Evolutionary conservation across 2,888 invertebrate species (phyloP).

Genomic region (Empis stercorea): DNA sequence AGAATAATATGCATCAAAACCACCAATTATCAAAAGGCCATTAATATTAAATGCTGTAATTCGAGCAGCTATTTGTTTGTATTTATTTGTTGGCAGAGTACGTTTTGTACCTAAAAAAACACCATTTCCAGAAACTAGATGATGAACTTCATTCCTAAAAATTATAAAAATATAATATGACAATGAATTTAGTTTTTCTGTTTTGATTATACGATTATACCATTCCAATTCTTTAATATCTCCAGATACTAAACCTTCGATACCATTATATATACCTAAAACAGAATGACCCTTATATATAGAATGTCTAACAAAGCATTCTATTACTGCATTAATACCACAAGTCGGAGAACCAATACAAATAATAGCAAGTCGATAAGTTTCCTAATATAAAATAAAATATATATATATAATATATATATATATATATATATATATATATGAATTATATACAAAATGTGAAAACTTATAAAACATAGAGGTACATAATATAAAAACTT

Average conservation of each 20-base stretch:
- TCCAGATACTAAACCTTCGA: slow-evolving; percentile 86
- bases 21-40: slow-evolving; percentile 72
- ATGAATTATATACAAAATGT: no score
- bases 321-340: slow-evolving; percentile 98
- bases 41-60: slow-evolving; percentile 72
- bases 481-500: slow-evolving; percentile 8
- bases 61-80: slow-evolving; percentile 61
- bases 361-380: slow-evolving; percentile 80
- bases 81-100: slow-evolving; percentile 61
- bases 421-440: no score
- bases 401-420: no score
- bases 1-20: slow-evolving; percentile 61
- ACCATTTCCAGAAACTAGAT: slow-evolving; percentile 91
- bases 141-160: slow-evolving; percentile 73
- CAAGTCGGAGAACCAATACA: slow-evolving; percentile 98
- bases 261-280: slow-evolving; percentile 86
- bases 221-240: slow-evolving; percentile 66
- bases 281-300: slow-evolving; percentile 91
- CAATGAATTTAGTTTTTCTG: no score
- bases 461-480: no score
- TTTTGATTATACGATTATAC: slow-evolving; percentile 37
- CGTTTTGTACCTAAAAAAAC: slow-evolving; percentile 88
- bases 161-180: no score
- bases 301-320: slow-evolving; percentile 91
- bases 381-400: slow-evolving; percentile 41